Percentiles rank a stretch among this genome's conserved stretches.
phyloP scores from a whole-genome alignment of 1,140 invertebrate genomes.

The Episyrphus balteatus region DNA sequence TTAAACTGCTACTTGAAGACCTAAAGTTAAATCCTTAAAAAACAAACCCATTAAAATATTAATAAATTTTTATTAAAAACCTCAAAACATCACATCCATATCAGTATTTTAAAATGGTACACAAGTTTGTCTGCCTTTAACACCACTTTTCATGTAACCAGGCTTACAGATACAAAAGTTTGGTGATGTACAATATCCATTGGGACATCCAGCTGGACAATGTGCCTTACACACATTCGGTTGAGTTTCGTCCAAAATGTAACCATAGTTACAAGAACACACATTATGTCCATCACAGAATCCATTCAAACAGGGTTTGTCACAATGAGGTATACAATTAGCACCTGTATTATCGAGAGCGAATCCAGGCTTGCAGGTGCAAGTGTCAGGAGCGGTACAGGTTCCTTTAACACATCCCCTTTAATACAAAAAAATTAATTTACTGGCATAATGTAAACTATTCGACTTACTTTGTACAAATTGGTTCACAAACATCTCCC shows the following conservation, averaged over 20 bases:
- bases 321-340: slow-evolving; percentile 39
- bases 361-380: slow-evolving; percentile 36
- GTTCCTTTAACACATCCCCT: slow-evolving; percentile 41
- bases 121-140: slow-evolving; percentile 53
- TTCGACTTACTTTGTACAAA: slow-evolving; percentile 35
- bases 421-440: slow-evolving; percentile 3
- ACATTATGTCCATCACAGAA: slow-evolving; percentile 39
- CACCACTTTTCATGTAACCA: slow-evolving; percentile 51
- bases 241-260: slow-evolving; percentile 35
- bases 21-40: too few species aligned
- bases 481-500: slow-evolving; percentile 39
- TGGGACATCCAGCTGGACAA: slow-evolving; percentile 49
- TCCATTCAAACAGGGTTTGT: slow-evolving; percentile 41
- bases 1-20: too few species aligned
- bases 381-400: slow-evolving; percentile 44
- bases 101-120: slow-evolving; percentile 32
- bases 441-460: not conserved
- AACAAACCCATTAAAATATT: too few species aligned
- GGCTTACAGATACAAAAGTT: slow-evolving; percentile 45
- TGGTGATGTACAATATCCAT: slow-evolving; percentile 48
- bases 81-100: too few species aligned
- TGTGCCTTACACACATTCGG: slow-evolving; percentile 41
- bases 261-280: slow-evolving; percentile 43
- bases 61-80: too few species aligned
- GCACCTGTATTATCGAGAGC: slow-evolving; percentile 22